Conservation (phyloP, 1,140 invertebrate species). For the Centruroides sculpturatus region DNA sequence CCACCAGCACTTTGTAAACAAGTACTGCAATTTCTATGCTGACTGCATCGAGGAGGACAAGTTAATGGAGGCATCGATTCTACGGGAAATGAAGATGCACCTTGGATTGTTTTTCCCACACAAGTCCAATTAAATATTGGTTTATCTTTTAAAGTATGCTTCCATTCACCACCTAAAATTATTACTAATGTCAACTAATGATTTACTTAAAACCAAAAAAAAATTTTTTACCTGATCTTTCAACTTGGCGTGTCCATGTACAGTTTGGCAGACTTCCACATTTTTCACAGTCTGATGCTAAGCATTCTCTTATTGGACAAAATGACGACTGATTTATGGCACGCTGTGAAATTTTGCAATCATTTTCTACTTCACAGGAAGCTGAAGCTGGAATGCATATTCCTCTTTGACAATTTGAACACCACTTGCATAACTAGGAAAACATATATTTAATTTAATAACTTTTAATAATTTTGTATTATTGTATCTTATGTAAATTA, state of each 20-base stretch:
- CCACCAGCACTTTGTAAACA: constrained; percentile 54
- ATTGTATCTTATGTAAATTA: too few relatives aligned
- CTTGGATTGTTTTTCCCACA: constrained; percentile 38
- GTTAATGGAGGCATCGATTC: constrained; percentile 32
- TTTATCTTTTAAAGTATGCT: constrained; percentile 34
- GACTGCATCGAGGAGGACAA: constrained; percentile 60
- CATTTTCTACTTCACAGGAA: constrained; percentile 39
- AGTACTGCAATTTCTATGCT: constrained; percentile 52
- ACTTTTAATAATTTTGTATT: too few relatives aligned
- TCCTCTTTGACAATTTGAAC: constrained; percentile 43
- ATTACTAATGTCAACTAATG: background rate
- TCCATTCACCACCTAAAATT: constrained; percentile 32
- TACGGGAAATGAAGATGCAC: constrained; percentile 37
- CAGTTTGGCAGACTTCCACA: constrained; percentile 48
- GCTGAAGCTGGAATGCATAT: constrained; percentile 40
- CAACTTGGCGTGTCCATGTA: constrained; percentile 58
- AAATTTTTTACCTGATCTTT: constrained; percentile 24
- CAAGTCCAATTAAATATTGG: constrained; percentile 53
- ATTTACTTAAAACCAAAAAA: background rate
- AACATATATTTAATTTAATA: background rate
- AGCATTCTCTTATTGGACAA: constrained; percentile 55
- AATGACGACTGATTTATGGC: constrained; percentile 40
- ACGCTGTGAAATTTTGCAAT: constrained; percentile 34
- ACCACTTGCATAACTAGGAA: constrained; percentile 49
- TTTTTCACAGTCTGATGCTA: constrained; percentile 69